Base-by-base conservation (phyloP, 2,797 vertebrate species). In the Enteromius viviparus region DNA sequence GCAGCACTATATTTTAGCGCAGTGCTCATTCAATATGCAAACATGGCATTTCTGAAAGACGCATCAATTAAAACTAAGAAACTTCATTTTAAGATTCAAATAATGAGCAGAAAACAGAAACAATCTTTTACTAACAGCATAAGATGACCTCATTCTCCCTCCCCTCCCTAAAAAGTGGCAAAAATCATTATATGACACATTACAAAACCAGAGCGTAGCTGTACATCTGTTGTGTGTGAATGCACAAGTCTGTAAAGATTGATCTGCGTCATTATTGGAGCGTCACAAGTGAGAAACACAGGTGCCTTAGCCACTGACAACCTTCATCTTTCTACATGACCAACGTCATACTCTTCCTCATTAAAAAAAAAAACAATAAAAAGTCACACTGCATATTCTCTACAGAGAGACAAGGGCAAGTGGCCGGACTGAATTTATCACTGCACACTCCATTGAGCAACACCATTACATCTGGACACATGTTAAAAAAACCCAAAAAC, bases 281-380 rank as follows among this genome's bases (percentile, higher is more conserved):
- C 8, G 3, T 80, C 65, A 72, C 84, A 74, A 45, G 78, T 58
- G 53, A 58, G 34, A 66, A 47, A 29, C n/a, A 72, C 26, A 81
- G 55, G 47, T 51, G 76, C 75, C 29, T 51, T 70, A 70, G 70
- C 78, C 21, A 65, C 40, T 66, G 68, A 86, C 60, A 70, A 69
- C 66, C 47, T 29, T 47, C 74, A 76, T 26, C 69, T 80, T 84
- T 60, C 42, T 77, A 68, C 49, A 70, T 81, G 86, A 87, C 81
- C 81, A 84, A 87, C 49, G 69, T 42, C 68, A 71, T 72, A 29
- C 53, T 80, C 29, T 64, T 19, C 51, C 53, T 84, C 62, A 70
- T 84, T 85, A 81, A 85, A 83, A 42, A 42, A 42, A 40, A 10
- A 10, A 42, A 42, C 0, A 82, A 78, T 6, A 37, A 6, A 37